Evolutionary conservation across 2,888 invertebrate genomes (phyloP), one percentile per base, ranked within the genome.

Genomic region (Sialis lutaria): DNA sequence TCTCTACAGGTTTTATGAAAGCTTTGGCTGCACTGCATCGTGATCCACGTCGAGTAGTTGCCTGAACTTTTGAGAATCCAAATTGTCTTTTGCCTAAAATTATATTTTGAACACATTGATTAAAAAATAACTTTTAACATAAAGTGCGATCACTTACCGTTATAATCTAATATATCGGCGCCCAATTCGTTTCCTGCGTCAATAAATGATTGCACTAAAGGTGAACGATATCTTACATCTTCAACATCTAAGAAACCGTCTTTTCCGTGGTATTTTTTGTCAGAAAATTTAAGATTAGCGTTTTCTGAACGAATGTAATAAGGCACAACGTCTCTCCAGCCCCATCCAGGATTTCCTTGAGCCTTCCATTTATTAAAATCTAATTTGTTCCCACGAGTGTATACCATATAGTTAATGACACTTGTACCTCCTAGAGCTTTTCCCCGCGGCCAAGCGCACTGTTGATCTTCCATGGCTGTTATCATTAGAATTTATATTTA

Each of bases 301-400:
- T 63, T 60, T 54, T 67, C 67, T 3, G 62, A 57, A 54, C 63
- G 64, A 43, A 58, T 55, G 50, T 65, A 65, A 51, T 64, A 64
- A 0, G 61, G 70, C 6, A 74, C 57, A 0, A 74, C 64, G 4
- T 64, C 64, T 40, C 61, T 51, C 55, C 61, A 67, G 4, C 60
- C 57, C 77, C 77, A 77, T 4, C 76, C 76, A 5, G 63, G 60
- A 51, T 71, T 72, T 6, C 74, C 76, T 46, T 65, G 56, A 6
- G 57, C 60, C 40, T 67, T 71, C 77, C 77, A 88, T 61, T 70
- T 65, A 56, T 88, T 79, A 64, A 82, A 88, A 57, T 88, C 84
- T 6, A 67, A 63, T 2, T 72, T 73, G 57, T 77, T 72, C 0
- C 77, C 77, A 44, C 77, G 60, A 1, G 71, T 66, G 58, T 75